Percentiles rank a stretch among this genome's conserved stretches.
Evolutionary conservation across 2,797 vertebrate species (phyloP).

Genomic region (Melanotaenia boesemani): DNA sequence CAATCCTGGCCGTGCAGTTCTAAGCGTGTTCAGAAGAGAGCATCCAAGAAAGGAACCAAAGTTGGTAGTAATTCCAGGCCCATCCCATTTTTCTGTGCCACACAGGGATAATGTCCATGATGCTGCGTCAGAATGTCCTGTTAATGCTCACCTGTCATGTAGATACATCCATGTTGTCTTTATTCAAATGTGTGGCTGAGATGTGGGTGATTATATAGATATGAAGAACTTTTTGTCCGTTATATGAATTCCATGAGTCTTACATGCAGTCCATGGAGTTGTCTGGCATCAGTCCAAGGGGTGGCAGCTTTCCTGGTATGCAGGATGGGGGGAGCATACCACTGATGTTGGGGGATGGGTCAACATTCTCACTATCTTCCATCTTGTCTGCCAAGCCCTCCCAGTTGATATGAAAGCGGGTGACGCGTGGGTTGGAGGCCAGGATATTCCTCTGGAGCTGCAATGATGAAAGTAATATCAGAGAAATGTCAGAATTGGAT

Average conservation of each 20-base stretch:
- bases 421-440: constrained; percentile 88
- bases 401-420: constrained; percentile 92
- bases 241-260: constrained; percentile 20
- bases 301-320: constrained; percentile 79
- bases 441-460: constrained; percentile 90
- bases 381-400: constrained; percentile 83
- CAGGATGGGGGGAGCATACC: constrained; percentile 80
- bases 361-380: constrained; percentile 86
- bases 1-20: constrained; percentile 46
- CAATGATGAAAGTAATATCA: constrained; percentile 2
- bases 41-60: not conserved
- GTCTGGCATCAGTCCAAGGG: constrained; percentile 83
- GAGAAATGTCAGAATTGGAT: not conserved
- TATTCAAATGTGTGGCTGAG: constrained; percentile 26
- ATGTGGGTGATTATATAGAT: constrained; percentile 14
- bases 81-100: too few relatives aligned
- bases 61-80: too few relatives aligned
- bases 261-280: constrained; percentile 91
- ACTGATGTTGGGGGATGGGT: constrained; percentile 78
- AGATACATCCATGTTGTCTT: constrained; percentile 10
- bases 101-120: not conserved
- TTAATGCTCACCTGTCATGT: constrained; percentile 20
- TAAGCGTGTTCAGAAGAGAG: constrained; percentile 20
- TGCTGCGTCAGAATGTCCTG: constrained; percentile 3
- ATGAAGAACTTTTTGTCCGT: constrained; percentile 36